Percentiles rank a stretch among this genome's conserved stretches.
These are phyloP conservation scores for Diaperis boleti DNA, from an alignment of 2,888 invertebrate species.

Conservation along the genomic window DNA sequence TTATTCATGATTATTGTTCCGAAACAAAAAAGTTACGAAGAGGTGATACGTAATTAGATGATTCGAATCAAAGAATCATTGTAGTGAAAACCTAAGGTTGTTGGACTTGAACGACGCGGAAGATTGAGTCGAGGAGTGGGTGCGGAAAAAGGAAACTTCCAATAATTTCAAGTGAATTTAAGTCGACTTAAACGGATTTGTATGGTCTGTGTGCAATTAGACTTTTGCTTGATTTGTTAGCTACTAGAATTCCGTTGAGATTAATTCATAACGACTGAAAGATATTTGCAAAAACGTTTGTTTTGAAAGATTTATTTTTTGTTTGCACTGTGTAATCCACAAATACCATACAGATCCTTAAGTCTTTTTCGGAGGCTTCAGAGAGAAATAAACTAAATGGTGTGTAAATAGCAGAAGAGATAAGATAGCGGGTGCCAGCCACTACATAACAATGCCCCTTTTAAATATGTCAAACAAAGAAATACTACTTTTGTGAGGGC, in stretches of 20 bases:
- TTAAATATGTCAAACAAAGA: too few relatives aligned
- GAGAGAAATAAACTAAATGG: too few relatives aligned
- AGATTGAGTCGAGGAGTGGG: neutral
- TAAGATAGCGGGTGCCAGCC: too few relatives aligned
- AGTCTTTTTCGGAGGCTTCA: too few relatives aligned
- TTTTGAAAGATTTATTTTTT: too few relatives aligned
- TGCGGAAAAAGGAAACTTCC: slow-evolving; percentile 4
- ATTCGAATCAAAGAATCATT: slow-evolving; percentile 24
- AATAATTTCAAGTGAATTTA: neutral
- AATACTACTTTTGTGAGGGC: too few relatives aligned
- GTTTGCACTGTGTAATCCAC: too few relatives aligned
- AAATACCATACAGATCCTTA: too few relatives aligned
- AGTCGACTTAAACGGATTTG: neutral
- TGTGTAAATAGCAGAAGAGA: too few relatives aligned
- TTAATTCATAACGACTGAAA: neutral
- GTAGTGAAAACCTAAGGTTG: slow-evolving; percentile 13
- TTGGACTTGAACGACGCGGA: slow-evolving; percentile 10
- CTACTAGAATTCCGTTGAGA: neutral
- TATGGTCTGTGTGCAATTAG: neutral
- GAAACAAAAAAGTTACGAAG: slow-evolving; percentile 2
- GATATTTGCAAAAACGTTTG: too few relatives aligned
- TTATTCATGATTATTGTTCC: slow-evolving; percentile 11
- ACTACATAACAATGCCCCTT: too few relatives aligned
- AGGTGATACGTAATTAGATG: slow-evolving; percentile 18
- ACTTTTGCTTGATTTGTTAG: neutral